Conservation (phyloP, 2,888 invertebrate genomes). For the Scaptomyza cyrtandrae region DNA sequence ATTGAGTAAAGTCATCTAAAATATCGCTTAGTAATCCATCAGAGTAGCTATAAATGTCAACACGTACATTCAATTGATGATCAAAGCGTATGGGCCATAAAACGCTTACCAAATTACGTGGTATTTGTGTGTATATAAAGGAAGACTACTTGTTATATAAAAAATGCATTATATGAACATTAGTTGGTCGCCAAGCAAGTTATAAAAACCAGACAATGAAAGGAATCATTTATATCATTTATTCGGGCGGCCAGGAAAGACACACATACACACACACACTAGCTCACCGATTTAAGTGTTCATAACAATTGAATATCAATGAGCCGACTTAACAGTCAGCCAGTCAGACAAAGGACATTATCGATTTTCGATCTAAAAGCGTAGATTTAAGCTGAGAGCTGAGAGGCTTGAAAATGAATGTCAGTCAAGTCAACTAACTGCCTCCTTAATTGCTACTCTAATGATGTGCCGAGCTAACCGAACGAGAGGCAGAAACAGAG, state of each 20-base stretch:
- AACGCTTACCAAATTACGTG: conserved; percentile 23
- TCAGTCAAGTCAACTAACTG: conserved; percentile 60
- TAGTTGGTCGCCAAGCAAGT: conserved; percentile 53
- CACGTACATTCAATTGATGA: conserved; percentile 29
- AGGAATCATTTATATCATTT: conserved; percentile 64
- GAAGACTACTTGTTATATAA: conserved; percentile 35
- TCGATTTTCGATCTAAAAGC: conserved; percentile 55
- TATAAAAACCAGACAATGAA: conserved; percentile 59
- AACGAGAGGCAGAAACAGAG: conserved; percentile 30
- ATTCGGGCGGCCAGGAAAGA: conserved; percentile 38
- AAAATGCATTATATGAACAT: conserved; percentile 71
- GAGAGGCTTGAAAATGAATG: conserved; percentile 31
- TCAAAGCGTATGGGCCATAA: conserved; percentile 48
- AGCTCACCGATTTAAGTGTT: conserved; percentile 46
- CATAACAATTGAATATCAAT: conserved; percentile 64
- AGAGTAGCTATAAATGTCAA: conserved; percentile 48
- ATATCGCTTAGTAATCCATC: conserved; percentile 66
- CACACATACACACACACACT: conserved; percentile 5
- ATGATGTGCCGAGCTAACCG: conserved; percentile 67
- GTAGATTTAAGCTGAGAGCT: conserved; percentile 28
- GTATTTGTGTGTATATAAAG: conserved; percentile 2
- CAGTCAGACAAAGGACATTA: conserved; percentile 32
- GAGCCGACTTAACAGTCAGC: conserved; percentile 12
- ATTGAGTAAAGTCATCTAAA: conserved; percentile 12
- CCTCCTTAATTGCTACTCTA: conserved; percentile 73